phyloP scores from a whole-genome alignment of 1,140 invertebrate species.

The Cotesia vestalis region DNA sequence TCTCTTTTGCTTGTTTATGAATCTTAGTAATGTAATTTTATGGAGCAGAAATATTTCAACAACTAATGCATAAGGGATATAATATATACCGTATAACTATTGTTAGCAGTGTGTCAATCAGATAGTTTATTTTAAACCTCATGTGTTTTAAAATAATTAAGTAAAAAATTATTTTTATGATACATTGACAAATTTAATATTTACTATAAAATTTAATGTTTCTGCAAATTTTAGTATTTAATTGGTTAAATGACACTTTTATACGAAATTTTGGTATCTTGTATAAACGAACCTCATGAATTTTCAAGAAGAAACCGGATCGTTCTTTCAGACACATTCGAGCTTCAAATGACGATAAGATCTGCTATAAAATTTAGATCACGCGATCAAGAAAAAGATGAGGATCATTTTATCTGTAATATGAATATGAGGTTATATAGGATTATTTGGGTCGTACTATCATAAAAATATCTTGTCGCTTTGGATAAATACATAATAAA shows the following conservation, averaged over 20 bases:
- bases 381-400: constrained; percentile 11
- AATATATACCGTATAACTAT: background rate
- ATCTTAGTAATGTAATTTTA: constrained; percentile 12
- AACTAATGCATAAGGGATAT: constrained; percentile 19
- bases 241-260: too few relatives aligned
- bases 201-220: too few relatives aligned
- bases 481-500: background rate
- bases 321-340: constrained; percentile 3
- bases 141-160: too few relatives aligned
- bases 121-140: too few relatives aligned
- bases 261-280: background rate
- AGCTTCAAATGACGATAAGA: constrained; percentile 22
- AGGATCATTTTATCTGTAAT: constrained; percentile 8
- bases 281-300: constrained; percentile 21
- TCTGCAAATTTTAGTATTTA: too few relatives aligned
- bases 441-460: constrained; percentile 42
- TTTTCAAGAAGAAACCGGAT: constrained; percentile 27
- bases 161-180: too few relatives aligned
- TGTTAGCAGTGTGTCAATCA: too few relatives aligned
- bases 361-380: constrained; percentile 36
- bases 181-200: too few relatives aligned
- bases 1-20: constrained; percentile 9
- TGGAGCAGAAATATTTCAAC: constrained; percentile 22
- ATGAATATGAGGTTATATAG: constrained; percentile 11
- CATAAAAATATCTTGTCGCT: constrained; percentile 40